These are phyloP conservation scores for Plecturocebus donacophilus DNA, from an alignment of 2,113 vertebrate species.

Conservation along the genomic window DNA sequence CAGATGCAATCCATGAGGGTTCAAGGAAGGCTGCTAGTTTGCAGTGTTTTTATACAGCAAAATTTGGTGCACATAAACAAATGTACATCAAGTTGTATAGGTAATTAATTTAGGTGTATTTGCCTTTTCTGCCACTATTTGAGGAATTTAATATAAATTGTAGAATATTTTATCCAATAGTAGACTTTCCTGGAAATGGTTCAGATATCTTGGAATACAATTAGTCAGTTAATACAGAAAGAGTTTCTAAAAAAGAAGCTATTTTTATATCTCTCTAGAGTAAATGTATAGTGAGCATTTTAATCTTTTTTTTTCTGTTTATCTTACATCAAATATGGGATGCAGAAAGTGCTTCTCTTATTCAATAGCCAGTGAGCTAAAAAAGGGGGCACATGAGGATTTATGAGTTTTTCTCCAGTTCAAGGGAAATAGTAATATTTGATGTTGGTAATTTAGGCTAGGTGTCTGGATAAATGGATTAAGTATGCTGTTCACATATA, in stretches of 20 bases:
- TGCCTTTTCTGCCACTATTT: neutral
- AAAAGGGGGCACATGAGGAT: neutral
- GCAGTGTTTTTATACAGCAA: neutral
- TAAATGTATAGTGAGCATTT: neutral
- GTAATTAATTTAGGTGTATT: neutral
- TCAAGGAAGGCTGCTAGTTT: neutral
- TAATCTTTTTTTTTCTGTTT: neutral
- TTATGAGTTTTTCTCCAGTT: neutral
- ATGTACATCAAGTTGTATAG: neutral
- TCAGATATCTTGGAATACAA: neutral
- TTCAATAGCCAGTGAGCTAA: neutral
- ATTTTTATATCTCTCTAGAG: slow-evolving; percentile 11
- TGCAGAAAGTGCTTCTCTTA: neutral
- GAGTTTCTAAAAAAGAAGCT: neutral
- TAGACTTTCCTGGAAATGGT: slow-evolving; percentile 26
- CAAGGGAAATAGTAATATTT: neutral
- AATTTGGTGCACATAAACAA: neutral
- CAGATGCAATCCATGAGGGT: neutral
- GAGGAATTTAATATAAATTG: slow-evolving; percentile 2
- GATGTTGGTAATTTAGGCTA: neutral
- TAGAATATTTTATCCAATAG: neutral
- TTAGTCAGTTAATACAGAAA: slow-evolving; percentile 9
- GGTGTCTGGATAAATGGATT: neutral
- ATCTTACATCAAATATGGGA: slow-evolving; percentile 22
- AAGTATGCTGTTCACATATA: neutral